Conservation (phyloP, 2,888 invertebrate genomes). For the Selenia dentaria region DNA sequence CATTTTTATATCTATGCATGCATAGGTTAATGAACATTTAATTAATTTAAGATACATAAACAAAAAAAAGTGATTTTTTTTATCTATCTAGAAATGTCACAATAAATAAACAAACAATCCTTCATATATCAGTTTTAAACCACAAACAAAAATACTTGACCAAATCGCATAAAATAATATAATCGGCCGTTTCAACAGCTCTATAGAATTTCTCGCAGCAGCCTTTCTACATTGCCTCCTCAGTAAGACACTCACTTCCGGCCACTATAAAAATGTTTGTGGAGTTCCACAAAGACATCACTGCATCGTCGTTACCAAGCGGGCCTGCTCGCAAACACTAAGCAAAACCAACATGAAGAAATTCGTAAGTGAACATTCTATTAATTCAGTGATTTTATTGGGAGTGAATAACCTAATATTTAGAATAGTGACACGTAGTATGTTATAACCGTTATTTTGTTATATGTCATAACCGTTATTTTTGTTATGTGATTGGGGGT, state of each 20-base stretch:
- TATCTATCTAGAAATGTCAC: too few relatives aligned
- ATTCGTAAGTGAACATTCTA: constrained; percentile 63
- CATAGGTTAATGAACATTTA: too few relatives aligned
- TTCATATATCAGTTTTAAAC: too few relatives aligned
- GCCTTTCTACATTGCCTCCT: constrained; percentile 67
- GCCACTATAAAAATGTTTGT: constrained; percentile 74
- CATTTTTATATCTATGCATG: too few relatives aligned
- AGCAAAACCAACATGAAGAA: constrained; percentile 72
- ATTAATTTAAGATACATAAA: too few relatives aligned
- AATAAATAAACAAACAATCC: too few relatives aligned
- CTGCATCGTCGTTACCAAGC: constrained; percentile 50
- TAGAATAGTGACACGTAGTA: not conserved
- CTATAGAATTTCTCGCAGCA: constrained; percentile 44
- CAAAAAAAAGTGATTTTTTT: too few relatives aligned
- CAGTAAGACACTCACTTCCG: constrained; percentile 73
- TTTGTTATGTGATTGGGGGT: too few relatives aligned
- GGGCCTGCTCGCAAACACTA: constrained; percentile 49
- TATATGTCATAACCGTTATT: not conserved
- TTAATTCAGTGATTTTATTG: constrained; percentile 24
- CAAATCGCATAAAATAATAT: constrained; percentile 3
- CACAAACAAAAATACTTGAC: not conserved
- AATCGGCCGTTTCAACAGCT: constrained; percentile 46
- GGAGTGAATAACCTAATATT: not conserved
- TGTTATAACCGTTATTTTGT: not conserved
- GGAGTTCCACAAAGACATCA: constrained; percentile 64